phyloP scores from a whole-genome alignment of 2,797 vertebrate species.

The Enteromius fasciolatus region DNA sequence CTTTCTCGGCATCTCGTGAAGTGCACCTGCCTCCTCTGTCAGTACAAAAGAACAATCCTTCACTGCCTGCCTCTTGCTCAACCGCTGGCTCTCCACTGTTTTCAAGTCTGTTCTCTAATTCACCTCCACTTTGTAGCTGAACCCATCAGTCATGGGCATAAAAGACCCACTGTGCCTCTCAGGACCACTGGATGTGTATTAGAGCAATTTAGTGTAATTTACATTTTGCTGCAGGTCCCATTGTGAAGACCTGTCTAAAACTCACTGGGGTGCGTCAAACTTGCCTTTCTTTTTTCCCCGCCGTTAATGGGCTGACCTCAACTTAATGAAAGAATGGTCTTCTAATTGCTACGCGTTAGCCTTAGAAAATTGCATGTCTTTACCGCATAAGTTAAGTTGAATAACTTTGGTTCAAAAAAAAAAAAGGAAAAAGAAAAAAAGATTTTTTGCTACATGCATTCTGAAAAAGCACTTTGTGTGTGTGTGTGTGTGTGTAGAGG shows the following conservation, averaged over 20 bases:
- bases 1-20: conserved; percentile 46
- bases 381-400: conserved; percentile 54
- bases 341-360: conserved; percentile 55
- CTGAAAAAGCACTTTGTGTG: neutral
- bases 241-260: conserved; percentile 56
- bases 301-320: conserved; percentile 61
- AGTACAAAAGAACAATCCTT: conserved; percentile 62
- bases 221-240: conserved; percentile 53
- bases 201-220: conserved; percentile 62
- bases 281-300: conserved; percentile 44
- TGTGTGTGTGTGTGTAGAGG: no score
- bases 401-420: conserved; percentile 50
- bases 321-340: conserved; percentile 61
- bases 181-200: conserved; percentile 51
- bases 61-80: conserved; percentile 43
- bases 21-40: conserved; percentile 59
- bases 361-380: conserved; percentile 52
- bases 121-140: conserved; percentile 61
- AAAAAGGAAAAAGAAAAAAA: neutral
- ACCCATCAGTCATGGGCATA: conserved; percentile 59
- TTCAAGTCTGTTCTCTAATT: conserved; percentile 58
- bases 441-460: neutral
- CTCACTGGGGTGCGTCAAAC: conserved; percentile 58
- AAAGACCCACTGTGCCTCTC: conserved; percentile 54
- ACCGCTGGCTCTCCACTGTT: conserved; percentile 46